phyloP scores from a whole-genome alignment of 2,797 vertebrate species.

The Neopelma chrysocephalum region DNA sequence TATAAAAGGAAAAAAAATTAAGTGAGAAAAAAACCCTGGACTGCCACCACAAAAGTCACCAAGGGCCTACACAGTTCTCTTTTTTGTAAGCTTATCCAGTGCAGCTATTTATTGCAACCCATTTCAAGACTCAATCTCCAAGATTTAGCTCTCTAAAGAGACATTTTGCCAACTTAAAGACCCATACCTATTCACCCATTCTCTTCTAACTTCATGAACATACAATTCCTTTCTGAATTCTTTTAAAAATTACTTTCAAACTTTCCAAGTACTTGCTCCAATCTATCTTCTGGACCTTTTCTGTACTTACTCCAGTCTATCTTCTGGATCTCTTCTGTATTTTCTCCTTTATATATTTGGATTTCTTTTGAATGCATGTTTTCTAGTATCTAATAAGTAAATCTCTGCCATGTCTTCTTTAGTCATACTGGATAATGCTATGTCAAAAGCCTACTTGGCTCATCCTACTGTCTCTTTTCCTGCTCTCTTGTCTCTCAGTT shows the following conservation, averaged over 20 bases:
- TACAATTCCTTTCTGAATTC: neutral
- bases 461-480: neutral
- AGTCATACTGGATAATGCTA: neutral
- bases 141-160: neutral
- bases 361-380: neutral
- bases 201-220: neutral
- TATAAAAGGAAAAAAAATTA: neutral
- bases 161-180: neutral
- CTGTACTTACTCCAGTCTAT: neutral
- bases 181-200: neutral
- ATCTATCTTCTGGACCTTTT: neutral
- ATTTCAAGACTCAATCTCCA: neutral
- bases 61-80: neutral
- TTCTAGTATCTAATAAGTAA: neutral
- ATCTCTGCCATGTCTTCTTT: neutral
- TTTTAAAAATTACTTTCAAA: neutral
- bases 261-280: neutral
- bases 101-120: neutral
- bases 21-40: neutral
- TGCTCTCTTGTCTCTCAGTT: neutral
- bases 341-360: neutral
- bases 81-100: neutral
- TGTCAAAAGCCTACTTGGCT: neutral
- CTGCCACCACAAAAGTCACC: neutral
- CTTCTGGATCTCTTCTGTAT: neutral